Conservation (phyloP, 1,140 invertebrate genomes). For the Diorhabda elongata region DNA sequence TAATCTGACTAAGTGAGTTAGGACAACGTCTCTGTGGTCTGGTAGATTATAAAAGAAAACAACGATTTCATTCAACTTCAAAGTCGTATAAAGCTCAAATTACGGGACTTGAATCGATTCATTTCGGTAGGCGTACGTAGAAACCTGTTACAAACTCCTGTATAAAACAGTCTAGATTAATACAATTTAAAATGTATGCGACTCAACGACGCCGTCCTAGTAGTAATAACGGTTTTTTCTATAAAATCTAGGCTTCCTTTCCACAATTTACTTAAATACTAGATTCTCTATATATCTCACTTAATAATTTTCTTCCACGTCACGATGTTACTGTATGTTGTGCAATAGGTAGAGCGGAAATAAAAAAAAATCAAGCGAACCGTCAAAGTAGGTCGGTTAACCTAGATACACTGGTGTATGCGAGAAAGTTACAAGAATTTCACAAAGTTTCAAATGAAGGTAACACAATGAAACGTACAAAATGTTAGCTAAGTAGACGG, state of each 20-base stretch:
- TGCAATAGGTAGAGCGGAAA: conserved; percentile 10
- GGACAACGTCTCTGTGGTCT: too few relatives aligned
- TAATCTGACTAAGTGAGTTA: too few relatives aligned
- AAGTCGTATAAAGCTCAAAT: too few relatives aligned
- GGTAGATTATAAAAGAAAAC: too few relatives aligned
- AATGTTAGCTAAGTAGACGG: neutral
- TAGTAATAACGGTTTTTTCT: neutral
- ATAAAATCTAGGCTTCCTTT: neutral
- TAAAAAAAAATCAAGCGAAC: conserved; percentile 10
- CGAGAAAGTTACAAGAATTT: conserved; percentile 11
- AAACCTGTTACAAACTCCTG: too few relatives aligned
- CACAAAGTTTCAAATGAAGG: conserved; percentile 7
- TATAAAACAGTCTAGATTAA: too few relatives aligned
- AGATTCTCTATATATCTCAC: neutral
- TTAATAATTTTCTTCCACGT: neutral
- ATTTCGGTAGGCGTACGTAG: too few relatives aligned
- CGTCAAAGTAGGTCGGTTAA: conserved; percentile 10
- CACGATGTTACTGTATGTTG: conserved; percentile 1
- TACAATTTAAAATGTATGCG: too few relatives aligned
- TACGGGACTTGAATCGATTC: too few relatives aligned
- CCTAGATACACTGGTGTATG: conserved; percentile 4
- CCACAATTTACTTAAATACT: neutral
- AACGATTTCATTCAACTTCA: too few relatives aligned
- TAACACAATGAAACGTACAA: conserved; percentile 3
- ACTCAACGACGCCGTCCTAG: too few relatives aligned